Evolutionary conservation across 2,797 vertebrate species (phyloP), one percentile per base, ranked within the genome.

Genomic region (Yasuhikotakia modesta): DNA sequence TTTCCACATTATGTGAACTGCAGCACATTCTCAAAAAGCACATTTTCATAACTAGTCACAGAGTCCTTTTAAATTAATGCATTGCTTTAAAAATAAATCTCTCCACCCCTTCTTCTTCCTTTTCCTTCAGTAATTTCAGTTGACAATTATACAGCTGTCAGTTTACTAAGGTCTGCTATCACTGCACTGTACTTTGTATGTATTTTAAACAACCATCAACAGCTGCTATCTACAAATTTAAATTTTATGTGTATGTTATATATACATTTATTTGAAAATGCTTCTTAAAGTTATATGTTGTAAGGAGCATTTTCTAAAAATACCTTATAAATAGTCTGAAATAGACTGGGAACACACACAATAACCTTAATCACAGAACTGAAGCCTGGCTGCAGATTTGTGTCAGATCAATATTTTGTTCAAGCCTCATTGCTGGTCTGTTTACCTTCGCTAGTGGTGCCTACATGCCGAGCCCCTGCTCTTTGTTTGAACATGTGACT

Each of bases 341-440:
- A 60, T 70, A 82, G 67, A 88, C 72, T 39, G 27, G 60, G 22
- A 71, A 17, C 65, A 43, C 78, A 72, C 73, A 79, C 70, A 80
- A 76, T 75, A 83, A 68, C 68, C 50, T 71, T 85, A 76, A 85
- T 80, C 68, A 78, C 70, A 67, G 78, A 76, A 73, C 77, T 92
- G 90, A 91, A 90, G 89, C 89, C 91, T 88, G 90, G 91, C 92
- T 93, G 91, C 91, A 79, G 82, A 83, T 82, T 84, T 73, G 68
- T 93, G 89, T 91, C 90, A 90, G 92, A 94, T 93, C 93, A 93
- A 94, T 94, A 94, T 92, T 93, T 93, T 91, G 89, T 91, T 87
- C 87, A 86, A 92, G 90, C 90, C 92, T 91, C 89, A 90, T 91
- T 90, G 92, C 89, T 86, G 89, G 85, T 91, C 85, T 94, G 93